These are phyloP conservation scores for Bolborhynchus lineola DNA, from an alignment of 2,113 vertebrate species.

Conservation along the genomic window DNA sequence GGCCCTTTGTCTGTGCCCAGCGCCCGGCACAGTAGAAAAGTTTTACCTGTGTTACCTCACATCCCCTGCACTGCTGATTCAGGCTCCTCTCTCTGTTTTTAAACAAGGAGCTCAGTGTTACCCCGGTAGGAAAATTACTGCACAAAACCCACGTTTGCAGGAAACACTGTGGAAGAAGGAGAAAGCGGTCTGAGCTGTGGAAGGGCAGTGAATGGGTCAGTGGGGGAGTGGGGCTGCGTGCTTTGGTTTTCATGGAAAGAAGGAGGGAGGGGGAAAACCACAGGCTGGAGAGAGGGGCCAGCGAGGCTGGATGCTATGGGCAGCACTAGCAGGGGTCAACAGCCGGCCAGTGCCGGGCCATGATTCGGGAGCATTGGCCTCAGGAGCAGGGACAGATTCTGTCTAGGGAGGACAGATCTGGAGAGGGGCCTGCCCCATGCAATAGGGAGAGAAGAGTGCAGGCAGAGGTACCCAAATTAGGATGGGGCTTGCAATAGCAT, in stretches of 20 bases:
- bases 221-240: not conserved
- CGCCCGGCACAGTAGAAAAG: not conserved
- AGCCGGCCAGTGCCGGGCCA: not conserved
- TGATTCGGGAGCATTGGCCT: not conserved
- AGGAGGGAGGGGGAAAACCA: not conserved
- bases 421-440: not conserved
- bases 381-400: not conserved
- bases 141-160: not conserved
- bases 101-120: constrained; percentile 18
- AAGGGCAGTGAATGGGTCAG: not conserved
- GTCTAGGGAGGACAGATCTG: not conserved
- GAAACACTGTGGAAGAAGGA: not conserved
- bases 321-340: not conserved
- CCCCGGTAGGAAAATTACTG: not conserved
- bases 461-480: not conserved
- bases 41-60: constrained; percentile 32
- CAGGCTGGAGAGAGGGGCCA: not conserved
- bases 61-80: not conserved
- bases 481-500: not conserved
- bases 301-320: not conserved
- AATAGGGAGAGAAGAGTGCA: not conserved
- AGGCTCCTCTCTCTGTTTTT: constrained; percentile 23
- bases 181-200: not conserved
- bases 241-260: not conserved
- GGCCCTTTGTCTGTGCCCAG: constrained; percentile 32